Percentiles rank a stretch among this genome's conserved stretches.
Evolutionary conservation across 2,888 invertebrate genomes (phyloP).

Genomic region (Shargacucullia verbasci): DNA sequence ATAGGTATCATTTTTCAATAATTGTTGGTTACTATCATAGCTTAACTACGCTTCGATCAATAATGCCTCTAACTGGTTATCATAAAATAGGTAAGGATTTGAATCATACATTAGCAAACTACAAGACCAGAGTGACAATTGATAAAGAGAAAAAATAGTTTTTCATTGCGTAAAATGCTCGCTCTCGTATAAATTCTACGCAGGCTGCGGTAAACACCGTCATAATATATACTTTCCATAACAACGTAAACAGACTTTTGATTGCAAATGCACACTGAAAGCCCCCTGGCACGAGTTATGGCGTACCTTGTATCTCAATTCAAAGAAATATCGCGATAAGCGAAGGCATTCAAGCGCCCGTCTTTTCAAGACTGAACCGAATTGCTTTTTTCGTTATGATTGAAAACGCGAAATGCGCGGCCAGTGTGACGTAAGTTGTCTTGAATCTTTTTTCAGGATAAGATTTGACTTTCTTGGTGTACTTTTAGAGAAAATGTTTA

Average conservation of each 20-base stretch:
- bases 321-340: conserved; percentile 60
- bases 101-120: too few species aligned
- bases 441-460: conserved; percentile 13
- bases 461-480: not conserved
- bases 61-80: too few species aligned
- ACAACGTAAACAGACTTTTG: conserved; percentile 25
- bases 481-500: too few species aligned
- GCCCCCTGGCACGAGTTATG: conserved; percentile 40
- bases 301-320: conserved; percentile 51
- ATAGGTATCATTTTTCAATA: too few species aligned
- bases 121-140: too few species aligned
- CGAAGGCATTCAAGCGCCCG: conserved; percentile 45
- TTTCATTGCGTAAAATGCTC: too few species aligned
- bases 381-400: conserved; percentile 54
- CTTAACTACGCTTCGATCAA: too few species aligned
- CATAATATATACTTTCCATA: conserved; percentile 15
- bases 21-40: too few species aligned
- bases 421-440: conserved; percentile 23
- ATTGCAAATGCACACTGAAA: conserved; percentile 47
- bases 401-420: conserved; percentile 37
- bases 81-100: too few species aligned
- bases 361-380: conserved; percentile 40
- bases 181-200: conserved; percentile 7
- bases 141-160: too few species aligned
- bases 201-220: not conserved